These are phyloP conservation scores for Myiagra hebetior DNA, from an alignment of 2,113 vertebrate species.

Conservation along the genomic window DNA sequence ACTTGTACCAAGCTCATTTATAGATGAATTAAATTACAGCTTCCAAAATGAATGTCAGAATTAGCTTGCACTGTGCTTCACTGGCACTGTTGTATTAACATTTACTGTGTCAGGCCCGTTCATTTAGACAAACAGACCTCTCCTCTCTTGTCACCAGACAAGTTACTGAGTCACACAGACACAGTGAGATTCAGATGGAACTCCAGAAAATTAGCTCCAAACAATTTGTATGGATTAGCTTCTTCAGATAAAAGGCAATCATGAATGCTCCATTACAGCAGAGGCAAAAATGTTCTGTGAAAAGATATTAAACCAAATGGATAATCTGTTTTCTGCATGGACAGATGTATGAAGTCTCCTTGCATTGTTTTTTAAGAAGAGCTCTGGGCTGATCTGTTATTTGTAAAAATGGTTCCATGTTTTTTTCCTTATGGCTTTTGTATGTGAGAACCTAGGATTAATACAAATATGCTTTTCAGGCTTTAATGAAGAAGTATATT, in stretches of 20 bases:
- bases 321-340: not conserved
- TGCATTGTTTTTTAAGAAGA: not conserved
- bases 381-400: not conserved
- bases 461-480: not conserved
- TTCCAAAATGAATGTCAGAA: not conserved
- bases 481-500: not conserved
- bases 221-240: not conserved
- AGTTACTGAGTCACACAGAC: not conserved
- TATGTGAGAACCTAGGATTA: not conserved
- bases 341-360: not conserved
- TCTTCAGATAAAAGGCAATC: not conserved
- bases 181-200: not conserved
- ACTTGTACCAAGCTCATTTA: not conserved
- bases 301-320: not conserved
- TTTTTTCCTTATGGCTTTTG: not conserved
- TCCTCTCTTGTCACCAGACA: not conserved
- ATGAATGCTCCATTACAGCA: not conserved
- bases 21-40: not conserved
- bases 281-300: not conserved
- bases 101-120: not conserved
- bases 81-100: not conserved
- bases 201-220: not conserved
- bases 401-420: not conserved
- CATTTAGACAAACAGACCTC: not conserved
- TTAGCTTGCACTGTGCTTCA: not conserved